Percentiles rank a stretch among this genome's conserved stretches.
Evolutionary conservation across 1,140 invertebrate genomes (phyloP).

Genomic region (Mercenaria mercenaria): DNA sequence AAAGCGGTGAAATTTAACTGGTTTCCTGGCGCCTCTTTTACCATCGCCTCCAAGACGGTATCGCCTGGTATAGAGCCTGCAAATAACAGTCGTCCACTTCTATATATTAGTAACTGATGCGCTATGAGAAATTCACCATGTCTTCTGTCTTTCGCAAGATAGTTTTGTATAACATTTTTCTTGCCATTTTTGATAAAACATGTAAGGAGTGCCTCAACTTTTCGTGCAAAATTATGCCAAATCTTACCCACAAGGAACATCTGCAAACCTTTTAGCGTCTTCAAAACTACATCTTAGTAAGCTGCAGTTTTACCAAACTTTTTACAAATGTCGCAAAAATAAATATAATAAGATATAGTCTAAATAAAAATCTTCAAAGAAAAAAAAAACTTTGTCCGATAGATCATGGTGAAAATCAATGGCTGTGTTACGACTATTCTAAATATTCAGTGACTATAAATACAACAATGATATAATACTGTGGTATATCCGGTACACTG

Average conservation of each 20-base stretch:
- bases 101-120: conserved; percentile 33
- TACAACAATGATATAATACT: neutral
- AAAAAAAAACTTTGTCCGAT: too few species aligned
- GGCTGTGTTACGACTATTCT: conserved; percentile 16
- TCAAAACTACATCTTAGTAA: too few species aligned
- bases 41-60: conserved; percentile 98
- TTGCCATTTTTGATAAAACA: too few species aligned
- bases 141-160: neutral
- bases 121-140: conserved; percentile 1
- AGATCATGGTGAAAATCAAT: neutral
- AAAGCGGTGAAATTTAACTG: conserved; percentile 99
- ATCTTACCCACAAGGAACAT: too few species aligned
- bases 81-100: conserved; percentile 43
- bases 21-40: conserved; percentile 95
- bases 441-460: conserved; percentile 9
- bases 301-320: too few species aligned
- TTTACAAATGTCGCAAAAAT: too few species aligned
- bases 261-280: too few species aligned
- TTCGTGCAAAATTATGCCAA: too few species aligned
- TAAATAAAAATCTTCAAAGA: too few species aligned
- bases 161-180: too few species aligned
- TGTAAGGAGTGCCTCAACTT: too few species aligned
- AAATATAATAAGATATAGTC: too few species aligned
- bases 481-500: neutral
- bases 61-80: conserved; percentile 90